Evolutionary conservation across 2,113 vertebrate species (phyloP).

Genomic region (Erythrocercus mccallii): DNA sequence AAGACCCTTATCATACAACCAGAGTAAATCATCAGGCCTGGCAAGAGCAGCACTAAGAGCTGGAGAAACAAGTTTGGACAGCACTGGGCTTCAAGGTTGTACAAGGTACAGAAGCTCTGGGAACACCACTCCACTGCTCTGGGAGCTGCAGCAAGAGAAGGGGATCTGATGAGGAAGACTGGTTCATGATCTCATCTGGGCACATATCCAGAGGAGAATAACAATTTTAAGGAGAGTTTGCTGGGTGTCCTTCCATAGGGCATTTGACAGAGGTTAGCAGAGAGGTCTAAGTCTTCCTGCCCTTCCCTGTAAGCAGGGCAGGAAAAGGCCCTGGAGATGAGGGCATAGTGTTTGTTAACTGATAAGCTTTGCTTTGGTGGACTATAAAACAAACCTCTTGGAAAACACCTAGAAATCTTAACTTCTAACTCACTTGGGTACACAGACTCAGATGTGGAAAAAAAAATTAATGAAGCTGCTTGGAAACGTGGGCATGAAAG

Average conservation of each 20-base stretch:
- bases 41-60: background rate
- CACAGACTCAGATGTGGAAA: background rate
- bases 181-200: background rate
- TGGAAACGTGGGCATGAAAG: background rate
- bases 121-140: background rate
- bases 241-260: background rate
- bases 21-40: background rate
- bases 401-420: background rate
- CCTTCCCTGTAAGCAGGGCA: background rate
- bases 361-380: background rate
- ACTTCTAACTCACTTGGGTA: background rate
- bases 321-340: background rate
- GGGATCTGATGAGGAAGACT: background rate
- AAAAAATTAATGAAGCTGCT: background rate
- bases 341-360: background rate
- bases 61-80: background rate
- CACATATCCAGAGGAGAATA: background rate
- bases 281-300: background rate
- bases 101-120: fast-evolving
- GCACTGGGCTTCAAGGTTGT: background rate
- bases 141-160: background rate
- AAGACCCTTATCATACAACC: background rate
- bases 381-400: background rate
- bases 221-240: background rate
- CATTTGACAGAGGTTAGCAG: background rate